phyloP scores from a whole-genome alignment of 2,888 invertebrate species.

The Agonopterix alstromeriana region DNA sequence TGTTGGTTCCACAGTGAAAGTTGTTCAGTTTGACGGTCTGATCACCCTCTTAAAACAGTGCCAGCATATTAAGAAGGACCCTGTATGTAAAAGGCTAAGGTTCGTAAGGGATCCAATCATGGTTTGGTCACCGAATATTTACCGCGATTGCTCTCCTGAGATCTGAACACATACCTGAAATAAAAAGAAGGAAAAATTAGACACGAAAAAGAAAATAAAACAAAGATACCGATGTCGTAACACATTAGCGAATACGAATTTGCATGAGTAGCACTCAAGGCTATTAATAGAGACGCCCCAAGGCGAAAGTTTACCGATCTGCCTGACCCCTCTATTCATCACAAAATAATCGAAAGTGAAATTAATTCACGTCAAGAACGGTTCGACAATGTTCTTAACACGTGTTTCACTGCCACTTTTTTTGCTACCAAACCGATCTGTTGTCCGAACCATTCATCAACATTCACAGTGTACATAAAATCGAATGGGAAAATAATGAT shows the following conservation, averaged over 20 bases:
- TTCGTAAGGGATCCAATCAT: too few relatives aligned
- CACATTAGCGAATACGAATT: constrained; percentile 33
- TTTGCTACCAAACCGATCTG: constrained; percentile 13
- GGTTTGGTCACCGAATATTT: too few relatives aligned
- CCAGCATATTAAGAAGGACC: too few relatives aligned
- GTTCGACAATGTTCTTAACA: constrained; percentile 49
- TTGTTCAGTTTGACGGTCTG: too few relatives aligned
- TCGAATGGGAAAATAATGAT: constrained; percentile 12
- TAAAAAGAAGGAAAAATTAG: too few relatives aligned
- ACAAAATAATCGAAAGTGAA: constrained; percentile 68
- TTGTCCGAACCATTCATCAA: background rate
- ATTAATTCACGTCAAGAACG: constrained; percentile 57
- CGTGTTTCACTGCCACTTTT: constrained; percentile 28
- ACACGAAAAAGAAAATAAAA: constrained; percentile 14
- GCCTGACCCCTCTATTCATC: constrained; percentile 65
- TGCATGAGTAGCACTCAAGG: constrained; percentile 34
- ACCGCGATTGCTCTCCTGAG: too few relatives aligned
- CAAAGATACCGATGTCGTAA: constrained; percentile 23
- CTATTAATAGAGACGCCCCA: constrained; percentile 46
- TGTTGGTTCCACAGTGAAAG: too few relatives aligned
- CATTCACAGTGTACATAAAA: background rate
- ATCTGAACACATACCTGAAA: too few relatives aligned
- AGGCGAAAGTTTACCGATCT: constrained; percentile 56
- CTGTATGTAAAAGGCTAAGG: too few relatives aligned
- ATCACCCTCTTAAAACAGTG: too few relatives aligned